Conservation (phyloP, 2,888 invertebrate genomes). For the Stenichneumon culpator region DNA sequence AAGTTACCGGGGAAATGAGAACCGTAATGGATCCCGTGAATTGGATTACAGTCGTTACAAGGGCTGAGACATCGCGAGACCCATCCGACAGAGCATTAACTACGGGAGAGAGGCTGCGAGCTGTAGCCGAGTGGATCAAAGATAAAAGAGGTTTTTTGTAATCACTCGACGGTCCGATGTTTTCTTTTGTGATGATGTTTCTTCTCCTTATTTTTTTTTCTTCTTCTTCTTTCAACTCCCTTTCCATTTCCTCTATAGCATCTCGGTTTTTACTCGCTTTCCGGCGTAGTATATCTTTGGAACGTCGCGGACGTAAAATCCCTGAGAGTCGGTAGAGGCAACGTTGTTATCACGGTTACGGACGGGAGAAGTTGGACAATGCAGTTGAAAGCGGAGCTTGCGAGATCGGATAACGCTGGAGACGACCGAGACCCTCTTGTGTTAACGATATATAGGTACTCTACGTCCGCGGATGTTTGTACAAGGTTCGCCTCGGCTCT, state of each 20-base stretch:
- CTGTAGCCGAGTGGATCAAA: slow-evolving; percentile 27
- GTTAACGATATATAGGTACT: slow-evolving; percentile 27
- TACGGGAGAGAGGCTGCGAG: not conserved
- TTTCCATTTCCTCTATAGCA: slow-evolving; percentile 57
- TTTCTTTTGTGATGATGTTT: slow-evolving; percentile 11
- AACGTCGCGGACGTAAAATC: slow-evolving; percentile 54
- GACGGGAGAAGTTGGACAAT: slow-evolving; percentile 67
- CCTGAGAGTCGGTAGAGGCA: slow-evolving; percentile 32
- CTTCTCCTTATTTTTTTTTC: slow-evolving; percentile 4
- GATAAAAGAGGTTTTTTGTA: slow-evolving; percentile 47
- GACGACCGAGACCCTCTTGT: slow-evolving; percentile 59
- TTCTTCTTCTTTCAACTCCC: slow-evolving; percentile 34
- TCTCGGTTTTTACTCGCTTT: slow-evolving; percentile 34
- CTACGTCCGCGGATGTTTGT: slow-evolving; percentile 36
- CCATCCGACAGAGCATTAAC: slow-evolving; percentile 1
- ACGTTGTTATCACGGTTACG: slow-evolving; percentile 65
- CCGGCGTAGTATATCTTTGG: slow-evolving; percentile 23
- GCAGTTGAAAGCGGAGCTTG: slow-evolving; percentile 67
- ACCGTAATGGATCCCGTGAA: slow-evolving; percentile 10
- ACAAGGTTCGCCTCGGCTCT: slow-evolving; percentile 42
- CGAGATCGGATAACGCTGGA: slow-evolving; percentile 70
- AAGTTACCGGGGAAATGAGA: not conserved
- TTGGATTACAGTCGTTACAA: slow-evolving; percentile 12
- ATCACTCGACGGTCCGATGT: slow-evolving; percentile 48
- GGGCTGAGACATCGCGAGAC: not conserved